Evolutionary conservation across 2,113 vertebrate species (phyloP).

Genomic region (Ceyx margarethae): DNA sequence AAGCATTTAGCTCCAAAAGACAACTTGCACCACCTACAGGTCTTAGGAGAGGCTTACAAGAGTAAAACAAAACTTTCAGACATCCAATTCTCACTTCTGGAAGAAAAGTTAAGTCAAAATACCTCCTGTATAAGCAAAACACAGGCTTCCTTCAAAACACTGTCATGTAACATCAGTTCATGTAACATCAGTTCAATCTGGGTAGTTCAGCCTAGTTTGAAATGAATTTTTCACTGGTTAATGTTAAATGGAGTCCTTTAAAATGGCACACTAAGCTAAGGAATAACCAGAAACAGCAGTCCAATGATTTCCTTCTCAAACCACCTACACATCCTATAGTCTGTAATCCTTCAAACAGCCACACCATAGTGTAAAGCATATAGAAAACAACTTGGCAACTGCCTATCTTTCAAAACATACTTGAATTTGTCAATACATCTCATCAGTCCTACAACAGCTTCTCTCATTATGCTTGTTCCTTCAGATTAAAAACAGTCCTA

Average conservation of each 20-base stretch:
- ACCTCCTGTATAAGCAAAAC: background rate
- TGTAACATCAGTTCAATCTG: background rate
- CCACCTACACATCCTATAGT: background rate
- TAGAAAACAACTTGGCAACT: background rate
- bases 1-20: background rate
- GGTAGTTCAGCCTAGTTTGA: background rate
- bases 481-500: background rate
- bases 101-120: background rate
- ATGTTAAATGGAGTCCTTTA: background rate
- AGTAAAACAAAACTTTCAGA: background rate
- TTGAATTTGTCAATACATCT: background rate
- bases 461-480: background rate
- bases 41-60: background rate
- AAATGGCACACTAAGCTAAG: background rate
- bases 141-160: background rate
- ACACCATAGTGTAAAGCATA: background rate
- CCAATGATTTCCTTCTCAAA: background rate
- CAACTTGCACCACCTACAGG: slow-evolving; percentile 55
- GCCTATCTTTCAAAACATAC: background rate
- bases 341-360: background rate
- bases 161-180: background rate
- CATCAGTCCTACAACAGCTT: background rate
- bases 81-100: background rate
- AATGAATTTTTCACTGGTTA: background rate
- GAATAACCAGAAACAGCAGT: background rate